Percentiles rank a stretch among this genome's conserved stretches.
phyloP scores from a whole-genome alignment of 2,888 invertebrate genomes.

The Oligia strigilis region DNA sequence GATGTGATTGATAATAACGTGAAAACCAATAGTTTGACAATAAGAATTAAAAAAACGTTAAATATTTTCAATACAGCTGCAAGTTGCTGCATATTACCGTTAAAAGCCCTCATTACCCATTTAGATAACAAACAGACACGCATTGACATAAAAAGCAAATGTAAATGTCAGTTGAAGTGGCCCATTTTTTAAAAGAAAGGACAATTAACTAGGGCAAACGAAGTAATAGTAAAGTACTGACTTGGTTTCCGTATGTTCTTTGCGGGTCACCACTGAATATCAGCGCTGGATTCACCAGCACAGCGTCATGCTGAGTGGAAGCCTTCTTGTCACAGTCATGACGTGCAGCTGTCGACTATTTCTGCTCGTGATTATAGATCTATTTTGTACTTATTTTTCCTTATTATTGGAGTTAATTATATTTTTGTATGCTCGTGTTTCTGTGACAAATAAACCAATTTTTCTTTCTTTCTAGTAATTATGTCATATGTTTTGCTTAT shows the following conservation, averaged over 20 bases:
- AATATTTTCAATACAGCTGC: constrained; percentile 19
- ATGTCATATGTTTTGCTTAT: background rate
- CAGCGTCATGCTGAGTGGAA: no score
- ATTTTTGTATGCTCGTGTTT: no score
- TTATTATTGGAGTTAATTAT: no score
- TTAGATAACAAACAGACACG: constrained; percentile 47
- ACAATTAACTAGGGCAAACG: no score
- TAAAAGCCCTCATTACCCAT: constrained; percentile 31
- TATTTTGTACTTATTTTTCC: no score
- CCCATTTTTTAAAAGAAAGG: constrained; percentile 15
- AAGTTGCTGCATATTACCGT: constrained; percentile 19
- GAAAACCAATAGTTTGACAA: background rate
- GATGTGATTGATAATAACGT: background rate
- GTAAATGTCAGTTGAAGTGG: constrained; percentile 16
- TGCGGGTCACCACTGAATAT: background rate
- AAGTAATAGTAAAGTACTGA: no score
- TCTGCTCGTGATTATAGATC: no score
- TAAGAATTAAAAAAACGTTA: background rate
- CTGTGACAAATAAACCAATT: no score
- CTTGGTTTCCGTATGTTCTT: background rate
- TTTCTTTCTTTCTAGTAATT: no score
- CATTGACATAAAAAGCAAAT: constrained; percentile 19
- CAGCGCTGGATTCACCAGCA: no score
- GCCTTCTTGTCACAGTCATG: no score
- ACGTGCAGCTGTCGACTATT: no score